These are phyloP conservation scores for Papilio aristodemus DNA, from an alignment of 1,140 invertebrate species.

Conservation along the genomic window DNA sequence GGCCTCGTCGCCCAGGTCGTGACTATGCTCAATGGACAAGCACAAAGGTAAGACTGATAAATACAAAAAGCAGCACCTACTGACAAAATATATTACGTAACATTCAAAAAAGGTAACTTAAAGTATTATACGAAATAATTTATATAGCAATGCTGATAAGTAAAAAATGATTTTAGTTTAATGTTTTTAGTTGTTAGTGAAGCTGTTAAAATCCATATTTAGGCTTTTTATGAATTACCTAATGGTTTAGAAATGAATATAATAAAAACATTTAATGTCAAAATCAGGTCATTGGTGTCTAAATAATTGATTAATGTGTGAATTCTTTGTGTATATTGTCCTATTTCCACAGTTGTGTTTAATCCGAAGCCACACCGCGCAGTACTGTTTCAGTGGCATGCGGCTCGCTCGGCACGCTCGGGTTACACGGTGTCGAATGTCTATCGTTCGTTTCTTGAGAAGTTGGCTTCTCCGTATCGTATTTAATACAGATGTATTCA, in stretches of 20 bases:
- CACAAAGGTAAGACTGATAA: conserved; percentile 62
- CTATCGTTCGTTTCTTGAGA: neutral
- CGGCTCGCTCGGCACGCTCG: conserved; percentile 9
- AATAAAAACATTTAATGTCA: no score
- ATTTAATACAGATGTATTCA: no score
- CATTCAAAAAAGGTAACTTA: no score
- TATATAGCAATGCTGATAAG: no score
- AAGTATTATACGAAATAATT: no score
- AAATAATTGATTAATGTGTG: neutral
- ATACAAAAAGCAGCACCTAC: neutral
- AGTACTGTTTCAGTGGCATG: conserved; percentile 22
- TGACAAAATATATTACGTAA: no score
- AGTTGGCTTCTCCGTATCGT: neutral
- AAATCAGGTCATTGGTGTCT: no score
- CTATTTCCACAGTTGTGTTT: conserved; percentile 28
- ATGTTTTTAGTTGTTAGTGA: no score
- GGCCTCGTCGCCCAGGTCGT: conserved; percentile 79
- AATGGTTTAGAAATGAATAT: no score
- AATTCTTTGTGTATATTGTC: conserved; percentile 7
- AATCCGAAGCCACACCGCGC: conserved; percentile 29
- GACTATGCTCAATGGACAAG: conserved; percentile 78
- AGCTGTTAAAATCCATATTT: no score
- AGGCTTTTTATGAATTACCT: no score
- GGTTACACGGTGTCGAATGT: conserved; percentile 27
- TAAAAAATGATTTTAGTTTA: no score